These are phyloP conservation scores for Stictonetta naevosa DNA, from an alignment of 2,113 vertebrate species.

Conservation along the genomic window DNA sequence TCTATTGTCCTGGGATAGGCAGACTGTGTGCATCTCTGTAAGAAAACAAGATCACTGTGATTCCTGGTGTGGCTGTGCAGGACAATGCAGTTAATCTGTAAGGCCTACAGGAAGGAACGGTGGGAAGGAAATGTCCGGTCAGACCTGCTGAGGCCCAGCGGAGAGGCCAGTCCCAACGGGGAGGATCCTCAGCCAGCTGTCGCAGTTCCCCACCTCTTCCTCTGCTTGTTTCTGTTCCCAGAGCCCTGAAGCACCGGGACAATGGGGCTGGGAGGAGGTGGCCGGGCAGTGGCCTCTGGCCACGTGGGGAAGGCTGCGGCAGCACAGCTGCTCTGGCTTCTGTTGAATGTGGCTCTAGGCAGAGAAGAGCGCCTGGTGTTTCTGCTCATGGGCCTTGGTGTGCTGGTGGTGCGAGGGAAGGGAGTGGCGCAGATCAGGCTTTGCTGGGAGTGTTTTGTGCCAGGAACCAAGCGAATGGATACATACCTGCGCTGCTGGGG, in stretches of 20 bases:
- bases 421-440: not conserved
- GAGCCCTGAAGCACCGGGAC: not conserved
- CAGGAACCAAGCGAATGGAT: not conserved
- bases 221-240: not conserved
- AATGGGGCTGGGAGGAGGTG: not conserved
- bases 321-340: accelerated
- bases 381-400: not conserved
- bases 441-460: not conserved
- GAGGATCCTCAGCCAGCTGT: not conserved
- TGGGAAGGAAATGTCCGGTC: not conserved
- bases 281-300: not conserved
- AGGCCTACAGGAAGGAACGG: not conserved
- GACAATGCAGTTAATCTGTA: not conserved
- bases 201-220: not conserved
- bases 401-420: not conserved
- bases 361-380: not conserved
- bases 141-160: not conserved
- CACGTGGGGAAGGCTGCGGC: not conserved
- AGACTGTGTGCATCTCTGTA: not conserved
- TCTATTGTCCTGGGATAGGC: not conserved
- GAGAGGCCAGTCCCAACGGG: not conserved
- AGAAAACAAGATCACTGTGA: not conserved
- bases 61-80: not conserved
- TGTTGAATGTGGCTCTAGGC: accelerated
- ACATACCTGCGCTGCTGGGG: not conserved